Conservation (phyloP, 1,140 invertebrate species). For the Hydropsyche tenuis region DNA sequence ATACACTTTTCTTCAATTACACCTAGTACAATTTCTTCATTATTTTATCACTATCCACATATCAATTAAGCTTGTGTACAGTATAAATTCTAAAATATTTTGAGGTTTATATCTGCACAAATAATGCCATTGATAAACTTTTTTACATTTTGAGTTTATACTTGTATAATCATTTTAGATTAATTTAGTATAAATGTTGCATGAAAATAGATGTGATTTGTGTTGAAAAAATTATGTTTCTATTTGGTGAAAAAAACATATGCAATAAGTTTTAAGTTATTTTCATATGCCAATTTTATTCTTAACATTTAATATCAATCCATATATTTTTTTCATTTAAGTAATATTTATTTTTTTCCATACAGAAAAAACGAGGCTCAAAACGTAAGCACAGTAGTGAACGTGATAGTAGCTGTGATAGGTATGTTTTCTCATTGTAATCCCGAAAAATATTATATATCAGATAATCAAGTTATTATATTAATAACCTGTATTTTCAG, state of each 20-base stretch:
- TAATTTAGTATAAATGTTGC: constrained; percentile 37
- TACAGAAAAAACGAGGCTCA: constrained; percentile 63
- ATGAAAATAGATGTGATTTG: constrained; percentile 43
- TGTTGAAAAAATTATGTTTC: background rate
- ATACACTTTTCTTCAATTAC: background rate
- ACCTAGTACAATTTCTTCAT: background rate
- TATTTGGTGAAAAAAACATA: background rate
- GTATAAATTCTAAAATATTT: constrained; percentile 4
- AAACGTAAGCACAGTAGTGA: constrained; percentile 60
- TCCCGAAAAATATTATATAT: background rate
- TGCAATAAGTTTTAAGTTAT: background rate
- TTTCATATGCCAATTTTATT: constrained; percentile 26
- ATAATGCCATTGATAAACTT: constrained; percentile 18
- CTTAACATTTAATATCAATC: constrained; percentile 9
- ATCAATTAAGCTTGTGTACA: background rate
- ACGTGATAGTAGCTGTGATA: constrained; percentile 58
- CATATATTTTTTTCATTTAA: background rate
- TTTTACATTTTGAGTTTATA: background rate
- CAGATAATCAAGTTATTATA: constrained; percentile 14
- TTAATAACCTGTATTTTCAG: constrained; percentile 40
- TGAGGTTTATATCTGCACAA: constrained; percentile 21
- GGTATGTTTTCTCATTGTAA: constrained; percentile 52
- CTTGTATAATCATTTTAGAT: constrained; percentile 11
- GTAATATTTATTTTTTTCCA: constrained; percentile 50
- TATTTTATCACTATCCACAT: constrained; percentile 14